A percentile compares a stretch with the other conserved stretches of the same genome.
Conservation (phyloP, 2,888 invertebrate genomes). For the Saturnia japonica region DNA sequence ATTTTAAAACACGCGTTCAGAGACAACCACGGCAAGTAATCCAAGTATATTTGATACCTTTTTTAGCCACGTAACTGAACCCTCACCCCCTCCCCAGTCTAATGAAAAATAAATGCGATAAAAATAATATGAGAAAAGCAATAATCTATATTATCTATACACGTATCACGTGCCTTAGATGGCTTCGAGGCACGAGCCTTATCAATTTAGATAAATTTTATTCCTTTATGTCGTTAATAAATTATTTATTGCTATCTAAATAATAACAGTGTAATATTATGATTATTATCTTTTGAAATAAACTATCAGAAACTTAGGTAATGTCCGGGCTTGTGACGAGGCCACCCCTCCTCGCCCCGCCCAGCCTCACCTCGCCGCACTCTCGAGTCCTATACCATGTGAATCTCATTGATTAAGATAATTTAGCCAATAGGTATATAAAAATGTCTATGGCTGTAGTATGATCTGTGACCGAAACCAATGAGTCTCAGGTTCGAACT, state of each 20-base stretch:
- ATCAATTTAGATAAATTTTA: conserved; percentile 1
- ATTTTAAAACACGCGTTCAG: too few relatives aligned
- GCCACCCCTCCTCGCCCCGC: not conserved
- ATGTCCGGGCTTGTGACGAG: not conserved
- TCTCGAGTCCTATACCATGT: too few relatives aligned
- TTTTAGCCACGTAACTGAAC: too few relatives aligned
- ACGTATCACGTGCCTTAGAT: not conserved
- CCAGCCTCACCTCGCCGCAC: not conserved
- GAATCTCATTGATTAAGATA: too few relatives aligned
- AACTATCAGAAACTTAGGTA: not conserved
- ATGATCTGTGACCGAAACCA: not conserved
- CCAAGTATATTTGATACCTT: too few relatives aligned
- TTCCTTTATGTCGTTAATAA: not conserved
- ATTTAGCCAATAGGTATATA: not conserved
- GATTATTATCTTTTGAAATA: not conserved
- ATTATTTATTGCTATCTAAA: not conserved
- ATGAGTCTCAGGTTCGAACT: not conserved
- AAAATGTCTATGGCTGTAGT: not conserved
- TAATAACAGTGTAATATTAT: not conserved
- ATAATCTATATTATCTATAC: not conserved
- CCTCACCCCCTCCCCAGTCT: too few relatives aligned
- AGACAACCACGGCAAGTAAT: too few relatives aligned
- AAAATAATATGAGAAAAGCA: not conserved
- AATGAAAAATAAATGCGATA: too few relatives aligned
- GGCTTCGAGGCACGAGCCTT: not conserved